A percentile compares a stretch with the other conserved stretches of the same genome.
Conservation (phyloP, 2,888 invertebrate species). For the Erebia ligea region DNA sequence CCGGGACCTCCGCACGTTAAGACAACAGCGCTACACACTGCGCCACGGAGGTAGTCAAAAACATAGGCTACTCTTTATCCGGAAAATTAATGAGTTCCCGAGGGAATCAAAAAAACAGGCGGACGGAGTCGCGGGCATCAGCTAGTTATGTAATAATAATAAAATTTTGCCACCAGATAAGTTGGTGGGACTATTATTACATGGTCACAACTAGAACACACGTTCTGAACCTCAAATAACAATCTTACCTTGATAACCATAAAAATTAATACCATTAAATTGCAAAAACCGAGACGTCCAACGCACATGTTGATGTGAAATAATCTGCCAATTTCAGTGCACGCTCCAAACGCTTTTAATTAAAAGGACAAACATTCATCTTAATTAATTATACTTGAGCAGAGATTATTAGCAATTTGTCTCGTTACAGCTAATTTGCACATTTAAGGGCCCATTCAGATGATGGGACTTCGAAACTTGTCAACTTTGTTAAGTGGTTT, state of each 20-base stretch:
- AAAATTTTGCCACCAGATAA: too few species aligned
- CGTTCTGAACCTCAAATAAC: neutral
- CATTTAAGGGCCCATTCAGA: slow-evolving; percentile 22
- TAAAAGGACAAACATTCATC: slow-evolving; percentile 32
- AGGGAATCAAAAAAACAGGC: too few species aligned
- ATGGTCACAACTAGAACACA: too few species aligned
- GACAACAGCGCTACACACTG: too few species aligned
- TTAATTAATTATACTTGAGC: slow-evolving; percentile 34
- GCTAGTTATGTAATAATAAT: too few species aligned
- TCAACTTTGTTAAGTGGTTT: slow-evolving; percentile 2
- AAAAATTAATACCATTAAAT: slow-evolving; percentile 10
- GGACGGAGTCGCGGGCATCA: too few species aligned
- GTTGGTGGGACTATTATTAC: too few species aligned
- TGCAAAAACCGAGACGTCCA: slow-evolving; percentile 8
- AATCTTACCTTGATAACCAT: slow-evolving; percentile 24
- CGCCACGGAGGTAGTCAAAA: too few species aligned
- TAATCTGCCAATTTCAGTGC: slow-evolving; percentile 1
- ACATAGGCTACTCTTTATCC: too few species aligned
- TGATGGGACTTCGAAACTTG: neutral
- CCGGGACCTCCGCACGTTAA: too few species aligned
- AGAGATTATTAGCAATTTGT: slow-evolving; percentile 29
- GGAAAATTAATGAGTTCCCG: too few species aligned
- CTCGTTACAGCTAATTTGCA: slow-evolving; percentile 24
- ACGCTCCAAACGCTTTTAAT: slow-evolving; percentile 37
- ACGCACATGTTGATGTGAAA: slow-evolving; percentile 27